Conservation (phyloP, 2,797 vertebrate species). For the Labeo calbasu region DNA sequence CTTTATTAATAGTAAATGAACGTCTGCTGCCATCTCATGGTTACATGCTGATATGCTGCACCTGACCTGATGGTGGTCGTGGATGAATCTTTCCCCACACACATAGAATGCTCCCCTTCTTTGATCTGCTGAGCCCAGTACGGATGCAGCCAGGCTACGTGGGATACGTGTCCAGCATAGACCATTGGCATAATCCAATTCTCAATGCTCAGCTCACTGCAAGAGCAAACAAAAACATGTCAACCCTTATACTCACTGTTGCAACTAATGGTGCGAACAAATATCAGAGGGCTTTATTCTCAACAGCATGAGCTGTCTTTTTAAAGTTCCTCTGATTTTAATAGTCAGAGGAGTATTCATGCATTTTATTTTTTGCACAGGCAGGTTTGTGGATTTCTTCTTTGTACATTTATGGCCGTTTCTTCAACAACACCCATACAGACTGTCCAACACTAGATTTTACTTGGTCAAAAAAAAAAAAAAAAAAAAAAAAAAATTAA, state of each 20-base stretch:
- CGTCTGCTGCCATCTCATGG: slow-evolving; percentile 24
- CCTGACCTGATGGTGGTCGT: slow-evolving; percentile 81
- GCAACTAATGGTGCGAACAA: background rate
- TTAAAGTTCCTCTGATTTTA: background rate
- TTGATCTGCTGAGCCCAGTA: slow-evolving; percentile 86
- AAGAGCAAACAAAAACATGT: slow-evolving; percentile 49
- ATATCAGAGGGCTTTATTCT: background rate
- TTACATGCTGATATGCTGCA: background rate
- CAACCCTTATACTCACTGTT: background rate
- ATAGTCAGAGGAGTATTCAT: background rate
- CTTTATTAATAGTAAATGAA: slow-evolving; percentile 37
- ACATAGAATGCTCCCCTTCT: slow-evolving; percentile 79
- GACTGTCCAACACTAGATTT: background rate
- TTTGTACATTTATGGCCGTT: background rate
- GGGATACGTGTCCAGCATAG: slow-evolving; percentile 93
- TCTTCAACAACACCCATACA: background rate
- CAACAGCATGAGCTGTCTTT: background rate
- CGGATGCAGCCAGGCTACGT: slow-evolving; percentile 91
- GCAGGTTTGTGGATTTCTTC: too few relatives aligned
- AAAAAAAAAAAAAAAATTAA: too few relatives aligned
- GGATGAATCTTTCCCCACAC: slow-evolving; percentile 75
- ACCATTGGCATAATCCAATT: slow-evolving; percentile 99
- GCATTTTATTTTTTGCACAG: background rate
- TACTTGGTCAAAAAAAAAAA: too few relatives aligned
- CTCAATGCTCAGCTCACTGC: slow-evolving; percentile 90